phyloP scores from a whole-genome alignment of 2,888 invertebrate species.

The Drosophila putrida region DNA sequence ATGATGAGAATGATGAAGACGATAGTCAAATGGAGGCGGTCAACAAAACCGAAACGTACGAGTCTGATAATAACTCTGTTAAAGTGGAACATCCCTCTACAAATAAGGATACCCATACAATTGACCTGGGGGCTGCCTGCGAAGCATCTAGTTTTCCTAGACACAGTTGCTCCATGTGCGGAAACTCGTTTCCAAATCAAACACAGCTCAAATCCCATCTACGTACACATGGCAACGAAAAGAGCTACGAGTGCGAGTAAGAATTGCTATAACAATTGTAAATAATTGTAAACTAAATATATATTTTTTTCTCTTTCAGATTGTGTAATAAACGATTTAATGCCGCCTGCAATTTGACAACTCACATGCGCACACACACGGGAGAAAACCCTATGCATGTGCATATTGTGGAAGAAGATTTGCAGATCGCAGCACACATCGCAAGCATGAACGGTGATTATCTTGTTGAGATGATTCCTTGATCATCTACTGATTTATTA shows the following conservation, averaged over 20 bases:
- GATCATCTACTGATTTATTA: not conserved
- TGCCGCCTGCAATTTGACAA: slow-evolving; percentile 75
- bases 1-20: slow-evolving; percentile 1
- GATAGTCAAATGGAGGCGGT: not conserved
- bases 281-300: not conserved
- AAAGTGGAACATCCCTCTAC: not conserved
- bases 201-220: slow-evolving; percentile 49
- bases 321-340: slow-evolving; percentile 74
- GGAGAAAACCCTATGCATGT: slow-evolving; percentile 81
- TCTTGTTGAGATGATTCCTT: not conserved
- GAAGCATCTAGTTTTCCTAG: slow-evolving; percentile 29
- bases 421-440: slow-evolving; percentile 83
- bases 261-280: not conserved
- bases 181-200: slow-evolving; percentile 43
- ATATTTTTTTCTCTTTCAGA: slow-evolving; percentile 36
- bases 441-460: slow-evolving; percentile 83
- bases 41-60: not conserved
- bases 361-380: slow-evolving; percentile 81
- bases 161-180: slow-evolving; percentile 44
- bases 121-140: slow-evolving; percentile 47
- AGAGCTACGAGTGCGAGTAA: slow-evolving; percentile 65
- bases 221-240: slow-evolving; percentile 49
- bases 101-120: not conserved
- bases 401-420: slow-evolving; percentile 77
- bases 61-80: not conserved